Conservation (phyloP, 2,888 invertebrate genomes). For the Oscheius onirici region DNA sequence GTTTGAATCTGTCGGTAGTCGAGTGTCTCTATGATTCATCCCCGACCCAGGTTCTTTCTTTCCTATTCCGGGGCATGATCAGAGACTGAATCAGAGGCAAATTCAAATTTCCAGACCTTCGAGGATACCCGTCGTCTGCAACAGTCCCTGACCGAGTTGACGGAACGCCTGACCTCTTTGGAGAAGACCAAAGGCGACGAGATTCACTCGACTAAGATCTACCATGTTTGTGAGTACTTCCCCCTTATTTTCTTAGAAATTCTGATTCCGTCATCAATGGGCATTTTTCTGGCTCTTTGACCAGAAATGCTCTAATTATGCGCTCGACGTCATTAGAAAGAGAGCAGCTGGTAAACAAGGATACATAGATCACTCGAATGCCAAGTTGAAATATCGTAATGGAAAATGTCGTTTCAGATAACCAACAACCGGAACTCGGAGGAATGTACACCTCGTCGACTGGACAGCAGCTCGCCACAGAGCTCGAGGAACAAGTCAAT, state of each 20-base stretch:
- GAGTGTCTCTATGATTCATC: neutral
- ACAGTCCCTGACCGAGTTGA: slow-evolving; percentile 69
- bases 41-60: too few species aligned
- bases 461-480: slow-evolving; percentile 70
- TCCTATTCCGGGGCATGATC: neutral
- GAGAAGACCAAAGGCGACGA: slow-evolving; percentile 70
- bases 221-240: slow-evolving; percentile 70
- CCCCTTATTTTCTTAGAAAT: neutral
- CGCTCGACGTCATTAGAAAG: neutral
- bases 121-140: slow-evolving; percentile 68
- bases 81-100: too few species aligned
- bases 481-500: slow-evolving; percentile 67
- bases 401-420: slow-evolving; percentile 54
- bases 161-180: slow-evolving; percentile 69
- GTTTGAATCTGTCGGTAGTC: neutral
- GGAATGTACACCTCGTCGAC: slow-evolving; percentile 48
- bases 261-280: neutral
- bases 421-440: slow-evolving; percentile 67
- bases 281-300: neutral
- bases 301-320: neutral
- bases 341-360: too few species aligned
- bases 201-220: slow-evolving; percentile 72
- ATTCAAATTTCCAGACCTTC: slow-evolving; percentile 42
- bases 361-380: neutral
- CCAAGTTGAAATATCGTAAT: neutral